Base-by-base conservation (phyloP, 2,888 invertebrate species). In the Chelonus formosanus region DNA sequence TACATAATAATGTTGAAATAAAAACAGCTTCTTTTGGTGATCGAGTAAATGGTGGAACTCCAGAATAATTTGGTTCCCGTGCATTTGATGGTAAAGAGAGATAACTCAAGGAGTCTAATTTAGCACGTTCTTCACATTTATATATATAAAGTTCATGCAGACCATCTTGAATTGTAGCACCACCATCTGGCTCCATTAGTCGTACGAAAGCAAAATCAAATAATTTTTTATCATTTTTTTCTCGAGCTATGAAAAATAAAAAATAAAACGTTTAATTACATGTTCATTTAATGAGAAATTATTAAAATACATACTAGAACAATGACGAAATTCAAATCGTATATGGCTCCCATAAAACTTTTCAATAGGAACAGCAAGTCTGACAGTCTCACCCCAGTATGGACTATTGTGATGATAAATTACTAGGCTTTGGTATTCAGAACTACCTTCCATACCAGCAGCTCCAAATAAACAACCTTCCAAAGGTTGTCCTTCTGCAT, bases 341-440 rank as follows among this genome's bases (percentile, higher is more conserved):
- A 97, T 90, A 84, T 97, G 97, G 20, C 96, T 94, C n/a, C 91
- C 90, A 47, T 94, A 92, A 85, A 97, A 97, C 72, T 92, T 93
- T 79, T 97, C 97, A 70, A 97, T 91, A 3, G 97, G 96, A 62
- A 97, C 91, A 4, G 94, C 92, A 70, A 97, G 87, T 69, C 96
- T 88, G 52, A 95, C 87, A 74, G 93, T 95, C 84, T 97, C 97
- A 68, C 91, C 91, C 97, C 97, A 98, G 68, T 91, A 90, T 0
- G 97, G 97, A 36, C 92, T 91, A 85, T 97, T 97, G 85, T 95
- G 94, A 86, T 98, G 97, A 82, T 97, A 97, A 74, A 96, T 89
- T 34, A 97, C 94, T 82, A 95, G 89, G 8, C 96, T 95, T 80
- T 93, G 93, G 85, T 95, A 96, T 71, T 89, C 88, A 0, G 90